phyloP scores from a whole-genome alignment of 1,140 invertebrate species.

The Melipona quadrifasciata region DNA sequence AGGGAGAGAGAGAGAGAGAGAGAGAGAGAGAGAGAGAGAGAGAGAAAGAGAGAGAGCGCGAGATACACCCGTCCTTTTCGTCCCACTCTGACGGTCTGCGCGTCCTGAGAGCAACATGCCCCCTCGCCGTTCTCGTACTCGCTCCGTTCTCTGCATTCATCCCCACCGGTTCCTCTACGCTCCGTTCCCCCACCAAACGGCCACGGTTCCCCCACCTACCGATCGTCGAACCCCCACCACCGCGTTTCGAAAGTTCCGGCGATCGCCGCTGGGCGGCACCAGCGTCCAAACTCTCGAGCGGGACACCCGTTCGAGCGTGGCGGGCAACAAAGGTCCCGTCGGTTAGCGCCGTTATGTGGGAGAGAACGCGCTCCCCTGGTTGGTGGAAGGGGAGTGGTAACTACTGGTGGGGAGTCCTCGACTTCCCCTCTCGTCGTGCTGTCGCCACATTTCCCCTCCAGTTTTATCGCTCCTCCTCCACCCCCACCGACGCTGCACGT shows the following conservation, averaged over 20 bases:
- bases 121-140: constrained; percentile 60
- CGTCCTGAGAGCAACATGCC: constrained; percentile 67
- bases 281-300: constrained; percentile 65
- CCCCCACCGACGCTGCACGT: constrained; percentile 52
- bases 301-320: constrained; percentile 58
- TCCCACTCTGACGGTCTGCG: constrained; percentile 74
- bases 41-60: constrained; percentile 28
- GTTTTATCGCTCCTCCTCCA: constrained; percentile 57
- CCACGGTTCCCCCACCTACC: constrained; percentile 22
- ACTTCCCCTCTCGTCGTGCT: constrained; percentile 56
- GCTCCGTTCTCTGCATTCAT: constrained; percentile 63
- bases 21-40: constrained; percentile 35
- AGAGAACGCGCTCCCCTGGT: constrained; percentile 62
- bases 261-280: constrained; percentile 67
- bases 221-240: constrained; percentile 8
- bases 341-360: constrained; percentile 63
- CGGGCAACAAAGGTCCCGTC: constrained; percentile 64
- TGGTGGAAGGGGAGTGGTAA: constrained; percentile 66
- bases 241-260: constrained; percentile 47
- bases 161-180: constrained; percentile 57
- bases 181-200: constrained; percentile 44
- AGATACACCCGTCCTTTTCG: constrained; percentile 70
- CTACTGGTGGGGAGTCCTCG: constrained; percentile 50
- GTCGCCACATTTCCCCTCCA: constrained; percentile 39
- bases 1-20: constrained; percentile 23